phyloP scores from a whole-genome alignment of 2,797 vertebrate species.

The Catamblyrhynchus diadema region DNA sequence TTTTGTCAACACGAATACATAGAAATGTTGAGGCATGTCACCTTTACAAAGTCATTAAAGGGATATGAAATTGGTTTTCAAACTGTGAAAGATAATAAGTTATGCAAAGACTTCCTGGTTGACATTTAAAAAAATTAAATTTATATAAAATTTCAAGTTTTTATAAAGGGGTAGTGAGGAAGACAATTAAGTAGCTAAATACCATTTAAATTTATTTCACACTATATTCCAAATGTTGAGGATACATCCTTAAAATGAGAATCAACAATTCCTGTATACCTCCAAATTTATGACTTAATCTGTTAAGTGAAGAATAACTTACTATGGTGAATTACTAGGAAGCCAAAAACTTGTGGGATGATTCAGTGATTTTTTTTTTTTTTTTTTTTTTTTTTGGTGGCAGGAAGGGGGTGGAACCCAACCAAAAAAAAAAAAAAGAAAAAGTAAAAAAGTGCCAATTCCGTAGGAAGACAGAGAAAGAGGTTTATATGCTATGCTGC shows the following conservation, averaged over 20 bases:
- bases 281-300: neutral
- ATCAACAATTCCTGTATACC: neutral
- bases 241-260: neutral
- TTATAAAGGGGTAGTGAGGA: neutral
- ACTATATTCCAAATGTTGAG: neutral
- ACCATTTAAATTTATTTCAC: neutral
- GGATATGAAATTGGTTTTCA: neutral
- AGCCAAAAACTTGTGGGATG: neutral
- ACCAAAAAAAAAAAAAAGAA: neutral
- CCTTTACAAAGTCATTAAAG: neutral
- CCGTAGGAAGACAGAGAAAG: neutral
- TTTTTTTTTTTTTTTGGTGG: neutral
- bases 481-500: neutral
- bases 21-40: neutral
- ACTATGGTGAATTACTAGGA: neutral
- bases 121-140: neutral
- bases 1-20: neutral
- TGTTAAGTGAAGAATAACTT: neutral
- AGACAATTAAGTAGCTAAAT: neutral
- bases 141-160: neutral
- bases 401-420: too few relatives aligned
- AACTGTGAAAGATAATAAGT: neutral
- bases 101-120: neutral
- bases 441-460: rapidly evolving
- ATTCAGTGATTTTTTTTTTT: neutral